Percentiles rank a stretch among this genome's conserved stretches.
Evolutionary conservation across 2,113 vertebrate species (phyloP).

Genomic region (Poeciliopsis turrubarensis): DNA sequence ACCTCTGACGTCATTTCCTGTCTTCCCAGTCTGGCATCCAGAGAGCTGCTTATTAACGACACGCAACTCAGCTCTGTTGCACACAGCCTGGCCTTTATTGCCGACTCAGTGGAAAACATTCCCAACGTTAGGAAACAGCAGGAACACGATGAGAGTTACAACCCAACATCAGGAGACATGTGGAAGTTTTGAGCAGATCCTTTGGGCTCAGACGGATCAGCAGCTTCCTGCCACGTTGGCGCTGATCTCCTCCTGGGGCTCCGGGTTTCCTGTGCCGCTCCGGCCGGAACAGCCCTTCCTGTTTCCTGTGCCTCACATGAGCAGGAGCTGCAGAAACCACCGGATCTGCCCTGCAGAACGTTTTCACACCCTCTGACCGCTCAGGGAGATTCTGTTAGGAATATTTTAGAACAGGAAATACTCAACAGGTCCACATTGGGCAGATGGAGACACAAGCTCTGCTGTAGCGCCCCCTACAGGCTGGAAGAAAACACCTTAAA

Average conservation of each 20-base stretch:
- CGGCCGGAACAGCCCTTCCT: constrained; percentile 48
- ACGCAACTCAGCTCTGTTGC: background rate
- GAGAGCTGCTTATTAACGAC: background rate
- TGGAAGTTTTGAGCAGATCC: too few relatives aligned
- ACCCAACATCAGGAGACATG: too few relatives aligned
- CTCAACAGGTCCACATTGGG: background rate
- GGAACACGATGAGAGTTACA: too few relatives aligned
- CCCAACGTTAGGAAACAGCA: background rate
- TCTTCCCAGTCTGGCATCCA: background rate
- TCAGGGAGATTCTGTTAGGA: background rate
- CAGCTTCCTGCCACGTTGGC: constrained; percentile 35
- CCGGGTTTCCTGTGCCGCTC: constrained; percentile 13
- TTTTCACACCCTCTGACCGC: background rate
- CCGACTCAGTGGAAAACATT: background rate
- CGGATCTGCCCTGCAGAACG: too few relatives aligned
- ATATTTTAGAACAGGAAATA: background rate
- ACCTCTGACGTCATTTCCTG: background rate
- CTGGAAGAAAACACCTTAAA: background rate
- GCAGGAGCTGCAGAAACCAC: background rate
- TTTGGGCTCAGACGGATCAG: background rate
- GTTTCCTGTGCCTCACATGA: constrained; percentile 46
- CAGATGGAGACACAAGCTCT: too few relatives aligned
- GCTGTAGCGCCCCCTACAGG: background rate
- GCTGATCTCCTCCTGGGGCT: constrained; percentile 56
- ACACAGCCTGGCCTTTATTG: background rate